Evolutionary conservation across 2,888 invertebrate species (phyloP).

Genomic region (Mycogona germanica): DNA sequence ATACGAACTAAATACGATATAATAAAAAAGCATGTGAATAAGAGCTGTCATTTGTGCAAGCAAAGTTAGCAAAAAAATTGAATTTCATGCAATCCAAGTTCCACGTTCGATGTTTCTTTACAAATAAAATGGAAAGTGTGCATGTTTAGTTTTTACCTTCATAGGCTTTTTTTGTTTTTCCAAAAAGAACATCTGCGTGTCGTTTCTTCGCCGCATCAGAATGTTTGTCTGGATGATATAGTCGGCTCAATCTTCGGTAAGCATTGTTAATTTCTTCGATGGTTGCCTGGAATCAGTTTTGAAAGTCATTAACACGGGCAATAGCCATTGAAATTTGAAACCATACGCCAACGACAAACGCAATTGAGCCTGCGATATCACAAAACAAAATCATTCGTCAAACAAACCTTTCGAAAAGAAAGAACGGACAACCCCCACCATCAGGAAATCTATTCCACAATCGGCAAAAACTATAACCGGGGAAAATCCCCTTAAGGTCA

Average conservation of each 20-base stretch:
- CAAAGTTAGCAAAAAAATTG: too few relatives aligned
- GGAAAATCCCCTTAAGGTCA: too few relatives aligned
- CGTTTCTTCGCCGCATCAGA: slow-evolving; percentile 64
- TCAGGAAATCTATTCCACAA: too few relatives aligned
- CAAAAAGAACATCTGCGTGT: slow-evolving; percentile 85
- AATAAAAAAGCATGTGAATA: too few relatives aligned
- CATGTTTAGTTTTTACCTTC: slow-evolving; percentile 47
- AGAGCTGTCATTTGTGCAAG: too few relatives aligned
- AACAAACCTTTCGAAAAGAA: too few relatives aligned
- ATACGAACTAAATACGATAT: too few relatives aligned
- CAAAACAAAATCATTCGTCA: not conserved
- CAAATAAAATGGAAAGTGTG: too few relatives aligned
- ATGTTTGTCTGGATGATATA: slow-evolving; percentile 97
- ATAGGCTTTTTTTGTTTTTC: slow-evolving; percentile 84
- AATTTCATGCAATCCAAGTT: too few relatives aligned
- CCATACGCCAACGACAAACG: not conserved
- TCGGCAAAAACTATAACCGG: too few relatives aligned
- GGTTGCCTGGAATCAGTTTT: slow-evolving; percentile 54
- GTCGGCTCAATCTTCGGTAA: slow-evolving; percentile 76
- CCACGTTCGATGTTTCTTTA: too few relatives aligned
- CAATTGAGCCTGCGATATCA: not conserved
- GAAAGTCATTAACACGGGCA: not conserved
- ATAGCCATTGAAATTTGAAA: not conserved
- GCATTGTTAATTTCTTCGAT: slow-evolving; percentile 86
- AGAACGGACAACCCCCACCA: too few relatives aligned